phyloP scores from a whole-genome alignment of 2,797 vertebrate genomes.

The Diplodus puntazzo region DNA sequence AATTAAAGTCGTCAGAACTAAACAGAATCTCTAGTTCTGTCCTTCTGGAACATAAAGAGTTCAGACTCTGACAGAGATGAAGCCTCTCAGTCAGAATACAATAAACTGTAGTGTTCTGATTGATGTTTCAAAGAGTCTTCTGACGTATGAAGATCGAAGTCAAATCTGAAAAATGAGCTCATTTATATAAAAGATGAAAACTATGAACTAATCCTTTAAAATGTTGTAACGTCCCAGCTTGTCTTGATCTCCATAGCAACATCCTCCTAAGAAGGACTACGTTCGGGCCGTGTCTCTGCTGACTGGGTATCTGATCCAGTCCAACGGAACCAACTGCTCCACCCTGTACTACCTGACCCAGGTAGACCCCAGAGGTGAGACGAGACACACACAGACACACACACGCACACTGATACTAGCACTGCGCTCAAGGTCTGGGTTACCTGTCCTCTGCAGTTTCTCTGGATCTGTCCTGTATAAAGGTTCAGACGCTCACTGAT shows the following conservation, averaged over 20 bases:
- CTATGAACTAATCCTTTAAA: not conserved
- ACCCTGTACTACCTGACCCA: constrained; percentile 92
- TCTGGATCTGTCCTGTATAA: not conserved
- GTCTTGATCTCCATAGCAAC: constrained; percentile 81
- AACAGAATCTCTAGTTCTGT: no score
- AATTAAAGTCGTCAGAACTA: no score
- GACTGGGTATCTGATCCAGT: constrained; percentile 92
- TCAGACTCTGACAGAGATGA: no score
- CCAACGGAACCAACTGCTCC: constrained; percentile 82
- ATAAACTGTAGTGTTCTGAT: no score
- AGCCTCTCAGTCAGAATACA: no score
- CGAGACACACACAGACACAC: not conserved
- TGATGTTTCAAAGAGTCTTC: no score
- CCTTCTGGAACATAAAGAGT: no score
- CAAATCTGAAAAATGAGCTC: no score
- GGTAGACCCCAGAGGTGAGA: constrained; percentile 90
- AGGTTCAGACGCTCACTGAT: not conserved
- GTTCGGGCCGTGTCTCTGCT: constrained; percentile 92
- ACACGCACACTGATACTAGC: not conserved
- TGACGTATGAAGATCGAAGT: no score
- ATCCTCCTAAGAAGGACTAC: constrained; percentile 91
- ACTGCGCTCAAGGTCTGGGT: no score
- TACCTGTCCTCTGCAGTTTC: not conserved
- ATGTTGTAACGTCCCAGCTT: not conserved
- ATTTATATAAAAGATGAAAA: not conserved